A percentile compares a stretch with the other conserved stretches of the same genome.
These are phyloP conservation scores for Rhagonycha lutea DNA, from an alignment of 2,888 invertebrate genomes.

Conservation along the genomic window DNA sequence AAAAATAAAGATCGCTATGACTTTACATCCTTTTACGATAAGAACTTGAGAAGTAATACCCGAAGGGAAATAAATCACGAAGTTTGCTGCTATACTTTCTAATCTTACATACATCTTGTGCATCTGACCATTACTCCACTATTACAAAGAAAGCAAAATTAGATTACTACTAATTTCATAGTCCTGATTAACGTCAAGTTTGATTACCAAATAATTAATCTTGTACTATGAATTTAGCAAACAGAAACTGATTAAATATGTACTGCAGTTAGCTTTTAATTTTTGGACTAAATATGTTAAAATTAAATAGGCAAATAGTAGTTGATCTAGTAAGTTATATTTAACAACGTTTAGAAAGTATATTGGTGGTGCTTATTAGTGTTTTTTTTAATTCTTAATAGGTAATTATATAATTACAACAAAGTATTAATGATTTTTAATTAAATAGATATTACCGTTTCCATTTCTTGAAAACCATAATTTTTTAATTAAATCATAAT, in stretches of 20 bases:
- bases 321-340: neutral
- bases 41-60: neutral
- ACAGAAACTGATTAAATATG: neutral
- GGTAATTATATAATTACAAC: neutral
- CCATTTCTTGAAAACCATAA: neutral
- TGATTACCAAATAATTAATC: neutral
- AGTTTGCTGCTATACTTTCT: neutral
- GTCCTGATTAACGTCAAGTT: neutral
- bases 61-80: neutral
- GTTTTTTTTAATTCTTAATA: neutral
- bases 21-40: neutral
- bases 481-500: too few relatives aligned
- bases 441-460: neutral
- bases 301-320: neutral
- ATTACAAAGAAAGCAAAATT: neutral
- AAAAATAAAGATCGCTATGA: too few relatives aligned
- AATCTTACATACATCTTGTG: neutral
- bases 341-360: neutral
- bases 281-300: neutral
- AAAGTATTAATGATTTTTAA: neutral
- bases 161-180: neutral
- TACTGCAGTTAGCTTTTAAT: neutral
- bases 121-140: neutral
- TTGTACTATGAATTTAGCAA: neutral
- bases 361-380: neutral